Evolutionary conservation across 1,140 invertebrate genomes (phyloP), one percentile per base, ranked within the genome.

Genomic region (Aphidius ervi): DNA sequence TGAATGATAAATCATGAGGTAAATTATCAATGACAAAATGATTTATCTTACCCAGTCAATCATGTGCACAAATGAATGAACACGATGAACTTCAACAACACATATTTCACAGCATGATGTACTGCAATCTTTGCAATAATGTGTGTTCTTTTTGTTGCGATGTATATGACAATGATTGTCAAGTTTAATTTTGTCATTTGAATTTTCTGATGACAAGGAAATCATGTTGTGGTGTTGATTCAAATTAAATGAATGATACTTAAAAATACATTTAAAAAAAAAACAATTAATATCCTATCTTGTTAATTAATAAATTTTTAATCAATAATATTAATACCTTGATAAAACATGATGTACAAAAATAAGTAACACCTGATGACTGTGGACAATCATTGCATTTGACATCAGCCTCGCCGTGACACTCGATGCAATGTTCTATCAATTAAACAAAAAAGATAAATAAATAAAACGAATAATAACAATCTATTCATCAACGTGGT

Each of bases 101-200:
- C 80, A 82, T 49, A 74, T 67, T 5, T 70, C 67, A 57, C 81
- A 82, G 4, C 59, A 58, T 6, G 65, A 43, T 42, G 58, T 49
- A 20, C 71, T n/a, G 62, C 81, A 82, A 5, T 71, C 54, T 16
- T 65, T 56, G 61, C 81, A 82, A 57, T 65, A 72, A 65, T 78
- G 77, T 16, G 72, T 68, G 10, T 66, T 7, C 54, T 59, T 16
- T 45, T 73, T 47, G 7, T 46, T 37, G 6, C 39, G 54, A 66
- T 70, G 67, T 37, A 58, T 40, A 6, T 47, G 58, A 64, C 60
- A 72, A 46, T 41, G 43, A 37, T 69, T 56, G 46, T 49, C 6
- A 64, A 56, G 42, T 42, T 6, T 40, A 23, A 40, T 61, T 63
- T 62, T 45, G 20, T 20, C 43, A 65, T 20, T 5, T 59, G 43